These are phyloP conservation scores for Xenops minutus DNA, from an alignment of 2,797 vertebrate genomes.

Conservation along the genomic window DNA sequence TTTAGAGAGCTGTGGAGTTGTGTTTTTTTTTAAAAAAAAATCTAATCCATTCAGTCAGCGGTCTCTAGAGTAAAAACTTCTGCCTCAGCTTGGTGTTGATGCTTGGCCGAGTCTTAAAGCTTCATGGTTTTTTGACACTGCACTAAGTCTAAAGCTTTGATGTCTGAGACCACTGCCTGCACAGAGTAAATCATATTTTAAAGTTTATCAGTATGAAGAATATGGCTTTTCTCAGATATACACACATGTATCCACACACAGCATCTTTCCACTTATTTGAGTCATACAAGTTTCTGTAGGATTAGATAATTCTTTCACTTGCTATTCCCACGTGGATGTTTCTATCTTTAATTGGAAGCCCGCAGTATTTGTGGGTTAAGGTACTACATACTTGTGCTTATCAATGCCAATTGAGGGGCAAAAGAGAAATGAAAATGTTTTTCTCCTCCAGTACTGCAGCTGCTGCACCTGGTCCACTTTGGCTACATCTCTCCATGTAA, in stretches of 20 bases:
- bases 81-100: constrained; percentile 62
- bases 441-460: not conserved
- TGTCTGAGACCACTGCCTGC: constrained; percentile 62
- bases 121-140: constrained; percentile 69
- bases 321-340: not conserved
- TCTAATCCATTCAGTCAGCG: constrained; percentile 57
- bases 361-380: not conserved
- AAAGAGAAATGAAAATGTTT: not conserved
- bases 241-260: not conserved
- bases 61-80: constrained; percentile 66
- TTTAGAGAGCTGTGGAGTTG: not conserved
- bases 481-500: not conserved
- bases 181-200: constrained; percentile 67
- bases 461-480: not conserved
- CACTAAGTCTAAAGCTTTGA: constrained; percentile 66
- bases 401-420: not conserved
- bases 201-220: constrained; percentile 43
- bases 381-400: not conserved
- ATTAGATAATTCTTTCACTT: constrained; percentile 15
- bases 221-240: not conserved
- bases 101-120: constrained; percentile 66
- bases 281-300: not conserved
- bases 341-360: not conserved
- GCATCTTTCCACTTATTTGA: not conserved
- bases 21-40: not conserved